Evolutionary conservation across 2,113 vertebrate genomes (phyloP), one percentile per base, ranked within the genome.

Genomic region (Tenebrosternarchus preto): DNA sequence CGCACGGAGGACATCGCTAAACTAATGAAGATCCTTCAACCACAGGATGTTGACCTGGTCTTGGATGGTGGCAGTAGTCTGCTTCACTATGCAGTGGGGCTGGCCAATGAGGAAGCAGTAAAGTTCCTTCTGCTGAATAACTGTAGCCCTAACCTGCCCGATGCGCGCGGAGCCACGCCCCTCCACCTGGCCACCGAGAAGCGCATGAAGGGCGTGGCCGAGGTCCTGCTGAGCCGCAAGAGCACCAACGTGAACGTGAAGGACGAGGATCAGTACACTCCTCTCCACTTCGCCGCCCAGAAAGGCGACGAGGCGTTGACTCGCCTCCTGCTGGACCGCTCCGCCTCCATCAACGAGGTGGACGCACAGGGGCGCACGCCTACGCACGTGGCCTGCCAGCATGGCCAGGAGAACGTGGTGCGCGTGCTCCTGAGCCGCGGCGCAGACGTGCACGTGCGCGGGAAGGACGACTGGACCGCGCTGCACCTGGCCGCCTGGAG

Each of bases 21-120:
- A 89, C 89, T 99, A 77, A 97, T 99, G 96, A 99, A 99, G 94
- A 95, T 99, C 85, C 94, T 98, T 36, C 97, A 98, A 90, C 98
- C 98, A n/a, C 97, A 99, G 90, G 98, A 99, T 27, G 97, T 97
- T 3, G 96, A 98, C 82, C 92, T 98, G 80, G 90, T 93, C 5
- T 91, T 98, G 8, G 98, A 99, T 0, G 94, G 95, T 5, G 93
- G 95, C 0, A 92, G 88, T 68, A 95, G 94, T 72, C 94, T 98
- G 27, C 93, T 99, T 73, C 98, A 99, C 85, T 90, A 96, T 73
- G 97, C 97, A 0, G 93, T 96, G 76, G 90, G 89, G 67, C 87
- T 94, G 5, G 92, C 91, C 73, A 97, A 97, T n/a, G 98, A 98
- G 86, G 98, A 99, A 75, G 98, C 97, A 0, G 94, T 95, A 63